A percentile compares a stretch with the other conserved stretches of the same genome.
These are phyloP conservation scores for Zophobas morio DNA, from an alignment of 1,140 invertebrate species.

Conservation along the genomic window DNA sequence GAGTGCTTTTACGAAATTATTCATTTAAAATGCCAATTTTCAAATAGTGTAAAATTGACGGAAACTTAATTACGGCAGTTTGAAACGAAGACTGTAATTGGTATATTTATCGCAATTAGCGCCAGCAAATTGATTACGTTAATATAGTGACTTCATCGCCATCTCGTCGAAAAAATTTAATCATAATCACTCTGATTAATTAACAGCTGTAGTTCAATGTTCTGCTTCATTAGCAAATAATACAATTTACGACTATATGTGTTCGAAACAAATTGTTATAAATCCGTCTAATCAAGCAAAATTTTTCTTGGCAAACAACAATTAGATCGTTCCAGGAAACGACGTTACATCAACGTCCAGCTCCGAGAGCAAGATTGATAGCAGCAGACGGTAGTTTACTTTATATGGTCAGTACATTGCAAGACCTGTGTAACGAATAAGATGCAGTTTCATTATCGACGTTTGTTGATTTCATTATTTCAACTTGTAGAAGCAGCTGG, in stretches of 20 bases:
- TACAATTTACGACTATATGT: not conserved
- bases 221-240: slow-evolving; percentile 41
- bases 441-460: slow-evolving; percentile 32
- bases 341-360: not conserved
- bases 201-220: slow-evolving; percentile 18
- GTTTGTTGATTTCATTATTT: slow-evolving; percentile 41
- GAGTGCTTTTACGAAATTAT: not conserved
- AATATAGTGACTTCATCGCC: slow-evolving; percentile 26
- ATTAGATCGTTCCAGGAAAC: slow-evolving; percentile 27
- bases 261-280: not conserved
- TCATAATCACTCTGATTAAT: slow-evolving; percentile 41
- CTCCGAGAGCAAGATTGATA: slow-evolving; percentile 21
- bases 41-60: slow-evolving; percentile 32
- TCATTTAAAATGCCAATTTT: not conserved
- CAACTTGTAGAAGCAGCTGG: slow-evolving; percentile 6
- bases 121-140: slow-evolving; percentile 41
- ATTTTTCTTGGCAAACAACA: not conserved
- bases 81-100: slow-evolving; percentile 29
- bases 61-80: slow-evolving; percentile 26
- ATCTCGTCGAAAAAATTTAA: slow-evolving; percentile 25
- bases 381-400: slow-evolving; percentile 16
- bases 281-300: not conserved
- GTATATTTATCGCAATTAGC: slow-evolving; percentile 37
- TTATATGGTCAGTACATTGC: slow-evolving; percentile 24
- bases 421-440: not conserved